These are phyloP conservation scores for Tichodroma muraria DNA, from an alignment of 2,113 vertebrate species.

Conservation along the genomic window DNA sequence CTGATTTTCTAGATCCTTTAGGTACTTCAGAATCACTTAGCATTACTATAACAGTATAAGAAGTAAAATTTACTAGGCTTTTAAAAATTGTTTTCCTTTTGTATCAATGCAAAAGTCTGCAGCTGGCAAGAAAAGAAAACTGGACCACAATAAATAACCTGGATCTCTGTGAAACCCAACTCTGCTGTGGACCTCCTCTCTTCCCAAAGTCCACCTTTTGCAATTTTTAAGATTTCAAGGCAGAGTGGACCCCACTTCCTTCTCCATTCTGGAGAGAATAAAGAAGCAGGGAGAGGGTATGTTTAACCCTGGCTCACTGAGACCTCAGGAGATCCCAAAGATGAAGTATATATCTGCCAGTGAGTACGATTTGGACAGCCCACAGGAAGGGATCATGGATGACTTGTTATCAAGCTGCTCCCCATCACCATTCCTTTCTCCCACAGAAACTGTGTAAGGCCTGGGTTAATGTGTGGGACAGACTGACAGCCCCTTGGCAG, in stretches of 20 bases:
- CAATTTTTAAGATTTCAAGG: not conserved
- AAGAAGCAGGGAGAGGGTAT: not conserved
- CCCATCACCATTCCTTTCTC: not conserved
- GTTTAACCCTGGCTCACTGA: not conserved
- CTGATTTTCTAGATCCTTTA: not conserved
- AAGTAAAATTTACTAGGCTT: not conserved
- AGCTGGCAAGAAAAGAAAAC: not conserved
- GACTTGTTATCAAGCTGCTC: not conserved
- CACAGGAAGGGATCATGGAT: not conserved
- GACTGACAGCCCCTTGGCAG: not conserved
- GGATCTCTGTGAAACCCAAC: not conserved
- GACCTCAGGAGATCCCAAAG: not conserved
- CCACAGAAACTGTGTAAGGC: not conserved
- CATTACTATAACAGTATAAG: not conserved
- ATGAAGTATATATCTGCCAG: not conserved
- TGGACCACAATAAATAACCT: not conserved
- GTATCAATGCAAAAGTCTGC: not conserved
- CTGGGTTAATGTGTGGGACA: not conserved
- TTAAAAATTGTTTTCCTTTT: not conserved
- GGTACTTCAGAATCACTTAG: not conserved
- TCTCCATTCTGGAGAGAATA: not conserved
- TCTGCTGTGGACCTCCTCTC: not conserved
- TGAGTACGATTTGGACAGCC: not conserved
- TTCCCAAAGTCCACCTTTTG: not conserved
- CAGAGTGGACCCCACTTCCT: not conserved